Evolutionary conservation across 64 coral and sea anemone genomes (phyloP), one percentile per base, ranked within the genome.

Genomic region (Exaiptasia diaphana): DNA sequence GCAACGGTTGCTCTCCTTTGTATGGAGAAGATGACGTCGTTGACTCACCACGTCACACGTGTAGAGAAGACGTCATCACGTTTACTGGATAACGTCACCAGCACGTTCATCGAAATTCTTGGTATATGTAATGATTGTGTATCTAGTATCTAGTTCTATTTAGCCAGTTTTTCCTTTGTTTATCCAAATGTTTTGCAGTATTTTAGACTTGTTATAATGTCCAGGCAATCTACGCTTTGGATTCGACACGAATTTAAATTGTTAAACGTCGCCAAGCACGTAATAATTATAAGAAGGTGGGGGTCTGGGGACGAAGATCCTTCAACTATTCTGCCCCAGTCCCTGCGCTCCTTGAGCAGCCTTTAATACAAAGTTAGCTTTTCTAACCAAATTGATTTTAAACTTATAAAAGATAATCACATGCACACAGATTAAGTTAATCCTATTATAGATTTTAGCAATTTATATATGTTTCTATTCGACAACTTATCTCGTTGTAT

Each of bases 1-100:
- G 71, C 2, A 50, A 62, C 18, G 62, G 72, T 5, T 87, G 84
- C 68, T 58, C 41, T 9, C 54, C 72, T 12, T 70, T 55, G 37
- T 78, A 53, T 78, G 49, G 64, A 14, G 73, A 37, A 13, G 74
- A 76, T 29, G 84, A 87, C 4, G 84, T 77, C 63, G 43, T 76
- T 1, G 84, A 87, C 34, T 23, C 73, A 12, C 64, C 84, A 46
- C 65, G 54, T 15, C 56, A 69, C 56, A 74, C 82, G 36, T 54
- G 82, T 38, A 74, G 82, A 40, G 74, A 52, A 32, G 82, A 71
- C 32, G 60, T 85, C 29, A 17, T 65, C 14, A 65, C 61, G 1
- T 65, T 35, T 8, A 34, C 32, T 65, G 32, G 61, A 65, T 65
- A 35, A 65, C 22, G n/a, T 20, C 38, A 34, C 61, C 32, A 65